Base-by-base conservation (phyloP, 1,140 invertebrate genomes). In the Calosoma granatense region DNA sequence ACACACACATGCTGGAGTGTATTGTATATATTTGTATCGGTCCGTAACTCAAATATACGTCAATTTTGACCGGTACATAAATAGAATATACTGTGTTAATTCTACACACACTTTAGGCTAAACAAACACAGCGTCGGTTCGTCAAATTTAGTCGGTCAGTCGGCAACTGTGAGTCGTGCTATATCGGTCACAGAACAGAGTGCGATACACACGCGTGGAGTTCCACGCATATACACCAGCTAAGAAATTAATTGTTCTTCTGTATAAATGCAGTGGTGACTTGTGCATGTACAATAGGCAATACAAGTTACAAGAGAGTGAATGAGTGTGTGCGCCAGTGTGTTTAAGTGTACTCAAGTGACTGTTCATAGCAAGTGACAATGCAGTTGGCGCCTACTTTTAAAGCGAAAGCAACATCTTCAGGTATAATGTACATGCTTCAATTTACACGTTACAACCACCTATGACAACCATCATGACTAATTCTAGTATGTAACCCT, bases 361-460 rank as follows among this genome's bases (percentile, higher is more conserved):
- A 47, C 51, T 55, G 17, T 22, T 53, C 17, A 9, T 22, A 20
- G n/a, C n/a, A 53, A 53, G 39, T 36, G 26, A 30, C 77, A 72
- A 76, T 81, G 73, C 85, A 84, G 82, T 81, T 85, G 65, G 79
- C 79, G 64, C 86, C 85, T 59, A 86, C 81, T 70, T 88, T 88
- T 76, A 87, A 87, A 78, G 85, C 85, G 64, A 84, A 81, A 64
- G 81, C 84, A 62, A 77, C 81, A 51, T 80, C 80, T 64, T 78
- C 83, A 86, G 85, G 85, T 87, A 87, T 67, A 75, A 58, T 47
- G 4, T 4, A 30, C 26, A 30, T 14, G 26, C 4, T 14, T 30
- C n/a, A n/a, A n/a, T n/a, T n/a, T n/a, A n/a, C n/a, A n/a, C n/a
- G n/a, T n/a, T n/a, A n/a, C n/a, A n/a, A n/a, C n/a, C n/a, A n/a